These are phyloP conservation scores for Rhagonycha fulva DNA, from an alignment of 2,888 invertebrate species.

Conservation along the genomic window DNA sequence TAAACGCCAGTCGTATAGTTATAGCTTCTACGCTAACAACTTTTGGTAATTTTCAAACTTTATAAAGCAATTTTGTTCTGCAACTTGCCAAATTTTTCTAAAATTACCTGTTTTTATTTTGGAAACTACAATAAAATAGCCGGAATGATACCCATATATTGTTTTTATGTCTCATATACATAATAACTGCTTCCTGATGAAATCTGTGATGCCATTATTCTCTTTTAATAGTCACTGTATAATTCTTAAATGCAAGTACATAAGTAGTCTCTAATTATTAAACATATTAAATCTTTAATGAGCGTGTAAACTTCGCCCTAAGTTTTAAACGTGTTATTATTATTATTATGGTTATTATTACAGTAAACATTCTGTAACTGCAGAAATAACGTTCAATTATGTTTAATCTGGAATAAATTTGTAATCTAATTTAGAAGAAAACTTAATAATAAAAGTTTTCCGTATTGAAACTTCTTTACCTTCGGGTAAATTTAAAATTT, in stretches of 20 bases:
- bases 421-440: neutral
- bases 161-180: neutral
- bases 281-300: neutral
- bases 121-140: neutral
- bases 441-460: neutral
- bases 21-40: slow-evolving; percentile 20
- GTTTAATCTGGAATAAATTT: neutral
- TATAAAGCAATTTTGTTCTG: slow-evolving; percentile 1
- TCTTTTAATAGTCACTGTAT: neutral
- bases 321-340: neutral
- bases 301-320: neutral
- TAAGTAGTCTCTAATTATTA: neutral
- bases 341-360: neutral
- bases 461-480: neutral
- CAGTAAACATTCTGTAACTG: neutral
- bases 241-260: neutral
- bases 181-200: neutral
- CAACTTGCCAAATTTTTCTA: neutral
- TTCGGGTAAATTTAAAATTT: neutral
- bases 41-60: slow-evolving; percentile 10
- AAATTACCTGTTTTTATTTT: slow-evolving; percentile 4
- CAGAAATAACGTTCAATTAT: neutral
- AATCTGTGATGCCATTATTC: neutral
- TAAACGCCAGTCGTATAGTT: slow-evolving; percentile 23
- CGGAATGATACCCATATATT: neutral